Percentiles rank a stretch among this genome's conserved stretches.
Evolutionary conservation across 1,140 invertebrate genomes (phyloP).

Genomic region (Caenorhabditis briggsae): DNA sequence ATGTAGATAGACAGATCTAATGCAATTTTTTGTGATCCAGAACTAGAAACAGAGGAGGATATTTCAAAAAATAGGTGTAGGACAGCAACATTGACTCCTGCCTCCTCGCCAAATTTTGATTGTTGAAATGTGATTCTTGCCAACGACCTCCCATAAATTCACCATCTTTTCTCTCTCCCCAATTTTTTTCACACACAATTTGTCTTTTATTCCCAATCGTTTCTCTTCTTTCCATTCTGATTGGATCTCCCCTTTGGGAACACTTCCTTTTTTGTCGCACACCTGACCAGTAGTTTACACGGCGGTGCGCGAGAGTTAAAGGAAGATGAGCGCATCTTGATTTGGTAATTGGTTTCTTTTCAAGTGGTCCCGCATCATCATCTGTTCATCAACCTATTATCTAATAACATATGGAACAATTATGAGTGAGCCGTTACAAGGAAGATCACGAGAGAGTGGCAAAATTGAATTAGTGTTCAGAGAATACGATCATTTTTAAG

Average conservation of each 20-base stretch:
- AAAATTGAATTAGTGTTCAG: neutral
- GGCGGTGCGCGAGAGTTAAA: neutral
- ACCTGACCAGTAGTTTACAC: neutral
- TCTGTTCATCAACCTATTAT: constrained; percentile 42
- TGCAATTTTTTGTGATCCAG: no score
- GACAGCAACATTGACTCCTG: no score
- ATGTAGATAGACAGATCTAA: no score
- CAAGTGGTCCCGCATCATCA: neutral
- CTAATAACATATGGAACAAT: constrained; percentile 49
- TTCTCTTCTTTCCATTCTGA: neutral
- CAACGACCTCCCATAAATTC: constrained; percentile 49
- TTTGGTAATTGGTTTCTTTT: constrained; percentile 15
- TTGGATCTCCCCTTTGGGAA: constrained; percentile 21
- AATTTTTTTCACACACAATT: constrained; percentile 47
- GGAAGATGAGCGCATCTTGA: constrained; percentile 19
- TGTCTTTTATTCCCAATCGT: neutral
- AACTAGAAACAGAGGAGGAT: no score
- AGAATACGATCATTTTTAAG: no score
- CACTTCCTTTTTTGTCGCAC: constrained; percentile 24
- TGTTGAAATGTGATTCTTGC: neutral
- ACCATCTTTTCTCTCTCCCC: neutral
- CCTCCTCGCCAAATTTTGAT: neutral
- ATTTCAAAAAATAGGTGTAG: neutral
- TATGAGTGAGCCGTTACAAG: neutral
- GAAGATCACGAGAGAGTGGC: neutral